Evolutionary conservation across 2,797 vertebrate genomes (phyloP).

Genomic region (Thaleichthys pacificus): DNA sequence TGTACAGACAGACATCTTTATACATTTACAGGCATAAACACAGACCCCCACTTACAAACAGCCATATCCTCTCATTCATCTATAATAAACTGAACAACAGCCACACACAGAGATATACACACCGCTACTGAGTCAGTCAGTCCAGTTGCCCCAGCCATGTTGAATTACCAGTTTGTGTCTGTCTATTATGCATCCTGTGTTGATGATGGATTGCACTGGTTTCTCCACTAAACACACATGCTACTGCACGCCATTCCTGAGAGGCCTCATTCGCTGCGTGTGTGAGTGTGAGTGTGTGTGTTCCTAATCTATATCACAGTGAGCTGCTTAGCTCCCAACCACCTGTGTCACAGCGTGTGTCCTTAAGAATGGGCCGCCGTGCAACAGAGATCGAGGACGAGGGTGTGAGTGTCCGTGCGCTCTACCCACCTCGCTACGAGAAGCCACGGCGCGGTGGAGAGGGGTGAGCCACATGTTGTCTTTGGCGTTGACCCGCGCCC

Average conservation of each 20-base stretch:
- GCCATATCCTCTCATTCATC: too few species aligned
- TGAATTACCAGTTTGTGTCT: constrained; percentile 31
- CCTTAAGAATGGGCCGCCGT: background rate
- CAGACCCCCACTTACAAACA: background rate
- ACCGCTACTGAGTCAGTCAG: background rate
- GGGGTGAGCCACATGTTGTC: constrained; percentile 99
- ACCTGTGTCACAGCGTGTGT: constrained; percentile 13
- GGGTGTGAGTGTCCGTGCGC: constrained; percentile 8
- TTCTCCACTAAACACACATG: background rate
- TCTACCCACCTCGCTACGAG: constrained; percentile 87
- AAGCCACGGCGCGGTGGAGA: constrained; percentile 93
- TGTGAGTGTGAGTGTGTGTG: background rate
- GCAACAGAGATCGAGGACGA: background rate
- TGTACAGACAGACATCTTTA: background rate
- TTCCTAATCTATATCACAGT: constrained; percentile 13
- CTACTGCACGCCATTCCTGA: constrained; percentile 1
- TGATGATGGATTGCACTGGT: background rate
- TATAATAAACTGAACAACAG: background rate
- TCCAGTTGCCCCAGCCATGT: constrained; percentile 13
- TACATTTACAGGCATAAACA: background rate
- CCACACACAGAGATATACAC: background rate
- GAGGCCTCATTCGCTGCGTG: background rate
- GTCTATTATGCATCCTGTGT: background rate
- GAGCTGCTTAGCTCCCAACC: constrained; percentile 13
- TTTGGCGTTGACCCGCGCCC: constrained; percentile 96